A percentile compares a stretch with the other conserved stretches of the same genome.
Conservation (phyloP, 2,113 vertebrate genomes). For the Leptodactylus fuscus region DNA sequence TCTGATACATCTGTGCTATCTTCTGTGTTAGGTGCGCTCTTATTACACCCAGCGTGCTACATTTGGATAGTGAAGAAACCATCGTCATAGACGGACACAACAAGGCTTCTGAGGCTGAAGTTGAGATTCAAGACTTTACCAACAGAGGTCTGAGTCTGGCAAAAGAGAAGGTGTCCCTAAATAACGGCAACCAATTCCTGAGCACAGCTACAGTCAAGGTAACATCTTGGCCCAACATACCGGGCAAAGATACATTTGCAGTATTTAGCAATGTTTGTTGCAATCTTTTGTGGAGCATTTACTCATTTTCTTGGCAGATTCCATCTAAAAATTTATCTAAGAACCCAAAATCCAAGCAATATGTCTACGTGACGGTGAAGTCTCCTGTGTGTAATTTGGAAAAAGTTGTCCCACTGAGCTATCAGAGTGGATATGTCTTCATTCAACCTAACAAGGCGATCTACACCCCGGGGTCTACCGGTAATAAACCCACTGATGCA, state of each 20-base stretch:
- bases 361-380: slow-evolving; percentile 36
- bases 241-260: background rate
- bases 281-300: no score
- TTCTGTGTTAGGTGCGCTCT: slow-evolving; percentile 7
- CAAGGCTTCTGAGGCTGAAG: background rate
- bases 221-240: background rate
- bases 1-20: background rate
- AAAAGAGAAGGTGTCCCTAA: slow-evolving; percentile 18
- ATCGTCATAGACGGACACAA: slow-evolving; percentile 47
- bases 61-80: slow-evolving; percentile 51
- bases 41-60: slow-evolving; percentile 43
- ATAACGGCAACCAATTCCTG: background rate
- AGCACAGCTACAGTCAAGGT: slow-evolving; percentile 41
- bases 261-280: no score
- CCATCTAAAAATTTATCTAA: slow-evolving; percentile 43
- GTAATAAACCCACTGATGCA: background rate
- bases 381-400: slow-evolving; percentile 28
- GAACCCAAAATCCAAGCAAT: slow-evolving; percentile 37
- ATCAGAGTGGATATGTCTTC: slow-evolving; percentile 62
- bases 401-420: slow-evolving; percentile 51
- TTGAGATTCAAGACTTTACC: slow-evolving; percentile 43
- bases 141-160: background rate
- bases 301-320: slow-evolving; percentile 48
- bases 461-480: slow-evolving; percentile 60
- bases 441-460: slow-evolving; percentile 63